Percentiles rank a stretch among this genome's conserved stretches.
phyloP scores from a whole-genome alignment of 2,113 vertebrate species.

The Coreoperca whiteheadi region DNA sequence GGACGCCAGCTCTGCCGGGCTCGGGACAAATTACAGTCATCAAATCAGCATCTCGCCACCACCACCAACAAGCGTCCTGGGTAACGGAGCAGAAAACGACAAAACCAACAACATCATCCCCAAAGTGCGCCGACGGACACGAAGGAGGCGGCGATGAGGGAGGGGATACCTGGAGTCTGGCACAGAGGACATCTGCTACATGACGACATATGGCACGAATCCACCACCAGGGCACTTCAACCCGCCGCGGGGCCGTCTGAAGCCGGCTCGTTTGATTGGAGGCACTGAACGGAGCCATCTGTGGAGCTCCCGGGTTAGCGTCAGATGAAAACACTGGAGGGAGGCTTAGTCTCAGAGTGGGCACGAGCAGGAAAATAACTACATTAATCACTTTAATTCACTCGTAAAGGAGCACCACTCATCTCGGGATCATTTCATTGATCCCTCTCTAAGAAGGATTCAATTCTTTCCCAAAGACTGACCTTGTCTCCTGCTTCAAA shows the following conservation, averaged over 20 bases:
- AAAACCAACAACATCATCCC: slow-evolving; percentile 7
- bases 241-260: neutral
- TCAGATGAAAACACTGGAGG: neutral
- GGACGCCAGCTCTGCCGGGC: neutral
- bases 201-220: neutral
- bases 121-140: neutral
- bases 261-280: slow-evolving; percentile 16
- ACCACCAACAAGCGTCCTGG: neutral
- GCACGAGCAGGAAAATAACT: no score
- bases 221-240: slow-evolving; percentile 26
- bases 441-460: no score
- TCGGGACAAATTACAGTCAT: neutral
- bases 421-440: no score
- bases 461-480: no score
- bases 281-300: slow-evolving; percentile 15
- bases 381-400: no score
- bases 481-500: no score
- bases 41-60: neutral
- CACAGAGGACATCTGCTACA: slow-evolving; percentile 23
- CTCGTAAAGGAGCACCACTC: no score
- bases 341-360: neutral
- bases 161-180: neutral
- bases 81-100: slow-evolving; percentile 2
- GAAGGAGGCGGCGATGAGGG: neutral
- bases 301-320: neutral